Base-by-base conservation (phyloP, 92 coral and sea anemone genomes). In the Siderastrea radians region DNA sequence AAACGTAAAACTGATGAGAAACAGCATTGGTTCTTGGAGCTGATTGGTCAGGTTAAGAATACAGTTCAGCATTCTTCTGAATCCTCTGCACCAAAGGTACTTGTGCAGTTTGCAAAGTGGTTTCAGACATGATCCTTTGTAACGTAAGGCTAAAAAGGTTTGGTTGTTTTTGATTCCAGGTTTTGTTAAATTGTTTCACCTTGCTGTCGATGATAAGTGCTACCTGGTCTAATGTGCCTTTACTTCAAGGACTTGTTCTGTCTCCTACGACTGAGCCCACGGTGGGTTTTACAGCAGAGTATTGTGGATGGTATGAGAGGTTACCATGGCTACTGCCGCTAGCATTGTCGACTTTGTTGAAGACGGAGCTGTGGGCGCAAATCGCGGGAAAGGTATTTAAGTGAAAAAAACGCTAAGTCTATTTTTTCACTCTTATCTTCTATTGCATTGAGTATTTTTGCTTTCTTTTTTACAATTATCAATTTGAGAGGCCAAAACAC, bases 1-100 rank as follows among this genome's bases (percentile, higher is more conserved):
- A 76, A 71, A 7, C 86, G 75, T n/a, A 93, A 84, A 17, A 74
- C 64, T 4, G 93, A 91, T 17, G 93, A 93, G 43, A 93, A 65
- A 26, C 80, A 82, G 81, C 93, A 90, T 19, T 95, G 93, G 94
- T 84, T 95, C 57, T 68, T 91, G 87, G 98, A 95, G 17, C 80
- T 95, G 49, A 89, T 90, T 80, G 90, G 95, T 76, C 98, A 83
- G 79, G 83, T 89, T n/a, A 74, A 91, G 68, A 87, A 49, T 60
- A 69, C 84, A 72, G 87, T 85, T 55, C 75, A 66, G 26, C 63
- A 51, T 66, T 54, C 77, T 9, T 72, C 17, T 48, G 57, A 49
- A 73, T 17, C 72, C 47, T 73, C 80, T 6, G 11, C 68, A 3
- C 86, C 70, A 9, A 65, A 74, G 87, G 87, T 84, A 84, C 49